Evolutionary conservation across 2,113 vertebrate genomes (phyloP).

Genomic region (Hymenochirus boettgeri): DNA sequence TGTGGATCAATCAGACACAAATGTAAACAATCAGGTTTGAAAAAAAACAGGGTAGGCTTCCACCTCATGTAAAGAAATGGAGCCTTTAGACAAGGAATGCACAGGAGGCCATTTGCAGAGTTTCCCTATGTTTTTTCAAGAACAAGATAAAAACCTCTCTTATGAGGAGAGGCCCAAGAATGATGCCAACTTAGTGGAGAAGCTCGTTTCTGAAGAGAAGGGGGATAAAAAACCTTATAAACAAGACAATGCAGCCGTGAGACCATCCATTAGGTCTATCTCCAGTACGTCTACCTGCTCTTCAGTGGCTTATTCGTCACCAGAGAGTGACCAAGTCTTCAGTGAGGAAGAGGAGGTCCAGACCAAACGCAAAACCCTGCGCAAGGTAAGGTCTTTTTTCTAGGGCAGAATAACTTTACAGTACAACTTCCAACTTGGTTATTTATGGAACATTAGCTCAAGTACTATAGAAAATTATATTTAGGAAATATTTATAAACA

Average conservation of each 20-base stretch:
- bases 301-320: conserved; percentile 63
- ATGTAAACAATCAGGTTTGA: neutral
- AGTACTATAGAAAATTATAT: too few species aligned
- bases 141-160: neutral
- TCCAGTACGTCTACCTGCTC: conserved; percentile 54
- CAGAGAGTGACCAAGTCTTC: conserved; percentile 69
- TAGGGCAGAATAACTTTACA: neutral
- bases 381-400: conserved; percentile 56
- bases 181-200: neutral
- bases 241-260: neutral
- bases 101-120: neutral
- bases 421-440: neutral
- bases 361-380: conserved; percentile 53
- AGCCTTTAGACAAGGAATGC: neutral
- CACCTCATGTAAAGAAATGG: conserved; percentile 9
- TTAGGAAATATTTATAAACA: too few species aligned
- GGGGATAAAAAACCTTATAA: neutral
- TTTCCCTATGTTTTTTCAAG: neutral
- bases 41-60: neutral
- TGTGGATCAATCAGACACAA: conserved; percentile 2
- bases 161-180: neutral
- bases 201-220: neutral
- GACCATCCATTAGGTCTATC: conserved; percentile 45
- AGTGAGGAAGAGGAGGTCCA: conserved; percentile 61
- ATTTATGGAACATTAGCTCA: neutral